Conservation (phyloP, 2,888 invertebrate species). For the Notocelia uddmanniana region DNA sequence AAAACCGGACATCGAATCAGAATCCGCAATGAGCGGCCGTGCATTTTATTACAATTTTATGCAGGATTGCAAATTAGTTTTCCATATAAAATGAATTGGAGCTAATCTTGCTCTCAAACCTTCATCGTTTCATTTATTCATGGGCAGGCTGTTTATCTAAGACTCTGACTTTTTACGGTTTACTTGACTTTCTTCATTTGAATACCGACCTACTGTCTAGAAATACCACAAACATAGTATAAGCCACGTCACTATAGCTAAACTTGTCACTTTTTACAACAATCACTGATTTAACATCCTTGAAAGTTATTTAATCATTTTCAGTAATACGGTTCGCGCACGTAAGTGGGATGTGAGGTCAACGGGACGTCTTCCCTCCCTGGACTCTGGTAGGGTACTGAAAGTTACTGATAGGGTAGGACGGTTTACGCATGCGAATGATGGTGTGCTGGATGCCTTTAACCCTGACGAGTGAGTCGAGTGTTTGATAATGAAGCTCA, state of each 20-base stretch:
- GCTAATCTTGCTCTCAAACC: slow-evolving; percentile 34
- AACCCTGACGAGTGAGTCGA: slow-evolving; percentile 71
- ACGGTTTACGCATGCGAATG: slow-evolving; percentile 79
- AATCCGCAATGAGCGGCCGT: background rate
- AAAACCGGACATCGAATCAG: background rate
- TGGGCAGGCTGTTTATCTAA: slow-evolving; percentile 34
- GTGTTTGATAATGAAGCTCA: slow-evolving; percentile 74
- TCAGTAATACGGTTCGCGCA: slow-evolving; percentile 57
- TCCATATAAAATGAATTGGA: slow-evolving; percentile 20
- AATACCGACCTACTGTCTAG: slow-evolving; percentile 16
- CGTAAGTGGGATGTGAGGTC: slow-evolving; percentile 43
- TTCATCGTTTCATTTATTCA: slow-evolving; percentile 41
- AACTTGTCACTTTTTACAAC: slow-evolving; percentile 25
- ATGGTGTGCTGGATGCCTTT: slow-evolving; percentile 60
- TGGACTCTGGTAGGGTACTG: slow-evolving; percentile 68
- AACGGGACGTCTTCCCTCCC: slow-evolving; percentile 63
- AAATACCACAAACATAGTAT: slow-evolving; percentile 21
- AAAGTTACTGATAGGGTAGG: slow-evolving; percentile 66
- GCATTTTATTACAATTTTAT: slow-evolving; percentile 21
- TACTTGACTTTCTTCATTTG: slow-evolving; percentile 38
- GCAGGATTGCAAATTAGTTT: slow-evolving; percentile 24
- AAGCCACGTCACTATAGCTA: slow-evolving; percentile 27
- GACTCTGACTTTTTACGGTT: slow-evolving; percentile 41
- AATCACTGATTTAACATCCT: slow-evolving; percentile 23
- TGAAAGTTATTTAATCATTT: slow-evolving; percentile 37